A percentile compares a stretch with the other conserved stretches of the same genome.
Evolutionary conservation across 1,140 invertebrate genomes (phyloP).

Genomic region (Triops cancriformis): DNA sequence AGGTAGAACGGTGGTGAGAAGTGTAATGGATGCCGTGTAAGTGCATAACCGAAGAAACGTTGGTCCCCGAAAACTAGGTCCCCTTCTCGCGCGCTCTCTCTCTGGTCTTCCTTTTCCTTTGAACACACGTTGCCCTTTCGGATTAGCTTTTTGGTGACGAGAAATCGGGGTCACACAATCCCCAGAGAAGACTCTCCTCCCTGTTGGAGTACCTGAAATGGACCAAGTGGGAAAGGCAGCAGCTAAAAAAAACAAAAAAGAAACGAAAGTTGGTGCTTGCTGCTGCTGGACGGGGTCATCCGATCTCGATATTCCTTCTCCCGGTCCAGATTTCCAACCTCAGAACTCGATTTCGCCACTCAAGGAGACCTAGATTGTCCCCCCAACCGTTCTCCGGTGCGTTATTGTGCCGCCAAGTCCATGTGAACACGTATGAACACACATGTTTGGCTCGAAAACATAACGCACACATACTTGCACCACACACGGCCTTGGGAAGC

Average conservation of each 20-base stretch:
- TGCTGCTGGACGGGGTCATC: no score
- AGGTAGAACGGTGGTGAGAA: no score
- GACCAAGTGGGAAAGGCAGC: neutral
- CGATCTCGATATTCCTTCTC: neutral
- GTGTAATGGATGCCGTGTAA: neutral
- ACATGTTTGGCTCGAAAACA: no score
- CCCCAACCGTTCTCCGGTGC: no score
- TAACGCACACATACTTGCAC: no score
- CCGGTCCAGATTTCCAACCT: neutral
- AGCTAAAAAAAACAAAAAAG: neutral
- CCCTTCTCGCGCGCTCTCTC: neutral
- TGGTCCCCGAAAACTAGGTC: neutral
- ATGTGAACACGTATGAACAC: no score
- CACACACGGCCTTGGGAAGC: neutral
- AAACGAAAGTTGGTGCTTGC: neutral
- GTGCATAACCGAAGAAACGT: neutral
- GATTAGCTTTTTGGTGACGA: conserved; percentile 7
- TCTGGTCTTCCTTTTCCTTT: neutral
- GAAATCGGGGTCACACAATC: conserved; percentile 8
- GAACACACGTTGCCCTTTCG: neutral
- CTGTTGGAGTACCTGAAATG: neutral
- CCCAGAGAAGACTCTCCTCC: neutral
- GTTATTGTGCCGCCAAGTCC: no score
- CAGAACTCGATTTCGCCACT: no score
- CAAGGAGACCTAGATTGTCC: no score